These are phyloP conservation scores for Cisticola juncidis DNA, from an alignment of 2,113 vertebrate species.

Conservation along the genomic window DNA sequence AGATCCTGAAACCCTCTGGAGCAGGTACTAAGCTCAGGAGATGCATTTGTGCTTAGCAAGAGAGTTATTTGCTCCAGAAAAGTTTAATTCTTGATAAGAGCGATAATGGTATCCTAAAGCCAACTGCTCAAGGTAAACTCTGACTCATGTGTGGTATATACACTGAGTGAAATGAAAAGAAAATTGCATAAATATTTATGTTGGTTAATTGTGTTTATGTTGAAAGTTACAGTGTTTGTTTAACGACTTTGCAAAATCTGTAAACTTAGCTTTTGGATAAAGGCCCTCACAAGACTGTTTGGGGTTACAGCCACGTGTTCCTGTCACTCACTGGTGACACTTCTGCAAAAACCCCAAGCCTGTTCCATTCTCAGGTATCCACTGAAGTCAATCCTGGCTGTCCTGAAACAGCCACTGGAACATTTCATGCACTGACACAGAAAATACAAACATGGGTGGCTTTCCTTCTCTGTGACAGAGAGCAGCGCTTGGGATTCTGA, in stretches of 20 bases:
- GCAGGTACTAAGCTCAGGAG: neutral
- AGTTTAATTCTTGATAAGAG: slow-evolving; percentile 59
- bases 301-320: neutral
- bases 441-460: neutral
- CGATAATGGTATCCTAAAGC: slow-evolving; percentile 63
- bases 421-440: neutral
- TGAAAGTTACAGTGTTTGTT: slow-evolving; percentile 79
- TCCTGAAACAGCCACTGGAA: neutral
- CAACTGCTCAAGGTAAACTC: neutral
- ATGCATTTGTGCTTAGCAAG: neutral
- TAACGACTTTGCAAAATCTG: slow-evolving; percentile 75
- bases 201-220: slow-evolving; percentile 78
- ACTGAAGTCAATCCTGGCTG: neutral
- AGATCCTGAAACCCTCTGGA: neutral
- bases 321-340: slow-evolving; percentile 17
- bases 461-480: neutral
- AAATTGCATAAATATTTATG: slow-evolving; percentile 80
- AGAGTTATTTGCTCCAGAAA: neutral
- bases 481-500: neutral
- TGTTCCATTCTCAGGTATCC: neutral
- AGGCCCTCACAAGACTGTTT: slow-evolving; percentile 36
- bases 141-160: slow-evolving; percentile 34
- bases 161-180: slow-evolving; percentile 61
- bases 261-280: slow-evolving; percentile 82
- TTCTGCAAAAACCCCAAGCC: neutral